Evolutionary conservation across 2,797 vertebrate species (phyloP).

Genomic region (Eremophila alpestris): DNA sequence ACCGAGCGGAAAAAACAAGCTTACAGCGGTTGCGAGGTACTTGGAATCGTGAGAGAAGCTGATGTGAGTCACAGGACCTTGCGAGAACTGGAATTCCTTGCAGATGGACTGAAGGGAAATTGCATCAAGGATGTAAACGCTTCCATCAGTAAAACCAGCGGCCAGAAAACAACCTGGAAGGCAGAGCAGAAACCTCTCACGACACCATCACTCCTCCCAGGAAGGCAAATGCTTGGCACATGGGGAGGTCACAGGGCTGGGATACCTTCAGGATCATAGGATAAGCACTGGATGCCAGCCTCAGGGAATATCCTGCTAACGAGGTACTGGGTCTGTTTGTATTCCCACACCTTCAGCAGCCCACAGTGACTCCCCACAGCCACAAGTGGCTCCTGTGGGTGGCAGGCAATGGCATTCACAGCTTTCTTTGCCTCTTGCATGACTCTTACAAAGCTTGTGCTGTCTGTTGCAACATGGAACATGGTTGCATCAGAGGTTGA

Average conservation of each 20-base stretch:
- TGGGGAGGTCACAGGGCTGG: not conserved
- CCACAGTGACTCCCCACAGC: conserved; percentile 83
- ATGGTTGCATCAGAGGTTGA: conserved; percentile 81
- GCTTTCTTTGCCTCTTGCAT: conserved; percentile 78
- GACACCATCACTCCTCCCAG: accelerated
- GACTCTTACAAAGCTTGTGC: conserved; percentile 71
- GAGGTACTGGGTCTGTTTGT: conserved; percentile 72
- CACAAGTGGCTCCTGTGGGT: conserved; percentile 80
- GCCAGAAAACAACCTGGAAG: conserved; percentile 85
- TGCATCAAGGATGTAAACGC: conserved; percentile 84
- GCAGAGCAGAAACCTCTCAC: not conserved
- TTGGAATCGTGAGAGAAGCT: conserved; percentile 88
- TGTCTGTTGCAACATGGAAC: conserved; percentile 79
- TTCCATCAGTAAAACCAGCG: conserved; percentile 86
- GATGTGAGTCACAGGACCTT: conserved; percentile 82
- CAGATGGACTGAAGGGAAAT: conserved; percentile 80
- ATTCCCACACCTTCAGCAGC: conserved; percentile 88
- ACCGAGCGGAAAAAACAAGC: conserved; percentile 1
- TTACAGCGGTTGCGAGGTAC: conserved; percentile 92
- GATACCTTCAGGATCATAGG: conserved; percentile 87
- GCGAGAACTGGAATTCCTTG: conserved; percentile 79
- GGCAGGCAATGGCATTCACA: conserved; percentile 84
- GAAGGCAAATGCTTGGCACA: not conserved
- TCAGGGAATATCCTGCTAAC: conserved; percentile 80
- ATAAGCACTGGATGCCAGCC: conserved; percentile 81